Evolutionary conservation across 2,888 invertebrate genomes (phyloP).

Genomic region (Megaustenia siamemsis): DNA sequence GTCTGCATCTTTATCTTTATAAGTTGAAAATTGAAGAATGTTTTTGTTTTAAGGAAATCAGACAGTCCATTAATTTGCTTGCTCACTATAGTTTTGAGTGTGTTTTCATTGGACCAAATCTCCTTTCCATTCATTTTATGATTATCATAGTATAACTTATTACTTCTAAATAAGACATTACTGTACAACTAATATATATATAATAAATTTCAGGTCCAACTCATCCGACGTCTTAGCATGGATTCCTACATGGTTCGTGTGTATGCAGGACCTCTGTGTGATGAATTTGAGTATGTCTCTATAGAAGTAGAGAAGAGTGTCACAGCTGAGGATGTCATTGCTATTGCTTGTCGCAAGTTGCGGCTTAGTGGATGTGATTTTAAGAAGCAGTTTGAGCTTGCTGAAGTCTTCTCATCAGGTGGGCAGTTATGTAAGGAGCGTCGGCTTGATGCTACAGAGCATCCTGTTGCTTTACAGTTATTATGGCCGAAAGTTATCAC

Average conservation of each 20-base stretch:
- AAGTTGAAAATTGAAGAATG: too few species aligned
- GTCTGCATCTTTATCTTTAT: too few species aligned
- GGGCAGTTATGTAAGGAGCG: constrained; percentile 96
- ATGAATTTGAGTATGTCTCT: constrained; percentile 70
- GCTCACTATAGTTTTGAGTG: too few species aligned
- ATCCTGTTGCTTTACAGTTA: constrained; percentile 81
- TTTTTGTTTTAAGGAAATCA: too few species aligned
- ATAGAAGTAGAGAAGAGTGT: constrained; percentile 76
- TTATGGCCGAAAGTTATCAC: constrained; percentile 80
- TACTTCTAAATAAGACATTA: background rate
- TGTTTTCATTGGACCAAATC: too few species aligned
- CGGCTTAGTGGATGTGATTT: constrained; percentile 58
- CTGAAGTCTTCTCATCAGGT: constrained; percentile 89
- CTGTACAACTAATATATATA: background rate
- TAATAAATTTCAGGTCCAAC: constrained; percentile 56
- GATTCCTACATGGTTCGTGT: constrained; percentile 77
- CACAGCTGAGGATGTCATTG: constrained; percentile 83
- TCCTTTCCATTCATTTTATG: background rate
- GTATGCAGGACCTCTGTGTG: constrained; percentile 71
- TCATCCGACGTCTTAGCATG: constrained; percentile 71
- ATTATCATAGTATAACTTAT: background rate
- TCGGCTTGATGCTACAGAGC: constrained; percentile 86
- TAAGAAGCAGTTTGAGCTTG: constrained; percentile 70
- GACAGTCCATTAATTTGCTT: too few species aligned
- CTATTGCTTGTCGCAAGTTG: constrained; percentile 68